Evolutionary conservation across 2,888 invertebrate species (phyloP).

Genomic region (Athripsodes cinereus): DNA sequence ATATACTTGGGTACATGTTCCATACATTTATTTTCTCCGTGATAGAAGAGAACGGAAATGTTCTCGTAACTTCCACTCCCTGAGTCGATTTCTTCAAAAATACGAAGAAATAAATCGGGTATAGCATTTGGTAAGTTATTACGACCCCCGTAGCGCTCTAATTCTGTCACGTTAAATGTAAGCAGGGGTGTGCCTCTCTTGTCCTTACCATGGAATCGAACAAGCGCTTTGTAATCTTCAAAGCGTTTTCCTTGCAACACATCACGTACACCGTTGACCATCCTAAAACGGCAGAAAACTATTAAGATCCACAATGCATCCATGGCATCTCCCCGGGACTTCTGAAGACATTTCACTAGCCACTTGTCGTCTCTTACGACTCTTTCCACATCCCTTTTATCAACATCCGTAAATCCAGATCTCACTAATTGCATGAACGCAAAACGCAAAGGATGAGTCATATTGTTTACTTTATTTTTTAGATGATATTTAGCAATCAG

Average conservation of each 20-base stretch:
- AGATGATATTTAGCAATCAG: too few relatives aligned
- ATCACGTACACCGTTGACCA: not conserved
- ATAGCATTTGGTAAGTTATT: not conserved
- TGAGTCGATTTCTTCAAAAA: not conserved
- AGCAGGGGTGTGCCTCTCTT: not conserved
- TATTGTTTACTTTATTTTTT: too few relatives aligned
- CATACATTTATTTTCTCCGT: not conserved
- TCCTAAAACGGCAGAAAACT: not conserved
- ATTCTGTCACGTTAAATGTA: not conserved
- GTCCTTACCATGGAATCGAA: not conserved
- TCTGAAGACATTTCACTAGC: not conserved
- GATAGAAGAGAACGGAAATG: not conserved
- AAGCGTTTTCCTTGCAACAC: not conserved
- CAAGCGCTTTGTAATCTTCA: not conserved
- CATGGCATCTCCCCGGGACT: not conserved
- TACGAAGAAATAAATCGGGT: not conserved
- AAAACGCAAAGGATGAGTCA: not conserved
- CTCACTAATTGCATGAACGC: not conserved
- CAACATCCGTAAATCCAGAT: not conserved
- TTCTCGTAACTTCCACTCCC: not conserved
- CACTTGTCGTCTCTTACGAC: not conserved
- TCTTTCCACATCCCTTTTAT: not conserved
- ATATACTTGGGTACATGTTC: not conserved
- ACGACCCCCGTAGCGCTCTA: not conserved
- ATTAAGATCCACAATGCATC: not conserved